A percentile compares a stretch with the other conserved stretches of the same genome.
Evolutionary conservation across 2,888 invertebrate genomes (phyloP).

Genomic region (Netelia fuscicornis): DNA sequence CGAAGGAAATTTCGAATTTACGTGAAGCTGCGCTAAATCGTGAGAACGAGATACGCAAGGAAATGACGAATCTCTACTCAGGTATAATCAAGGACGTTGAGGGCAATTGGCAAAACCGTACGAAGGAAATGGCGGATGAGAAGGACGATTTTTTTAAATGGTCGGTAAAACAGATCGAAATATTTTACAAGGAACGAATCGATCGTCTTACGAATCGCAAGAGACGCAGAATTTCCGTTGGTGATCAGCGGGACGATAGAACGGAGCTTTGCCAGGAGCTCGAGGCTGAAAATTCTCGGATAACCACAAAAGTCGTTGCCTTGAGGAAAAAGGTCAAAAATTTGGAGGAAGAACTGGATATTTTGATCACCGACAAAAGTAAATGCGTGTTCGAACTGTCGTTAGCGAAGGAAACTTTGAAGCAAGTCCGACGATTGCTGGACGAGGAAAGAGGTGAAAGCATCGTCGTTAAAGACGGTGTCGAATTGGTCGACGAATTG

Average conservation of each 20-base stretch:
- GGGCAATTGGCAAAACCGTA: conserved; percentile 75
- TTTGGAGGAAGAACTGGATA: conserved; percentile 71
- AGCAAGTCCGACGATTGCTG: conserved; percentile 66
- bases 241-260: conserved; percentile 69
- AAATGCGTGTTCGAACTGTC: conserved; percentile 72
- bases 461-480: conserved; percentile 10
- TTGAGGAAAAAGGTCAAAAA: conserved; percentile 70
- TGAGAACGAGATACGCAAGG: conserved; percentile 77
- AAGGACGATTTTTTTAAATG: conserved; percentile 74
- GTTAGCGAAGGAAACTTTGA: conserved; percentile 71
- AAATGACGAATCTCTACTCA: conserved; percentile 74
- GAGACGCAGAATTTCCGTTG: conserved; percentile 71
- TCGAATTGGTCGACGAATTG: conserved; percentile 60
- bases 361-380: conserved; percentile 73
- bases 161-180: conserved; percentile 76
- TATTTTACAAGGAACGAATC: conserved; percentile 76
- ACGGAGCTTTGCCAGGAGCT: conserved; percentile 66
- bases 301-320: conserved; percentile 69
- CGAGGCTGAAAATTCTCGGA: conserved; percentile 71
- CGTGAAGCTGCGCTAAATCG: conserved; percentile 68
- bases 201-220: conserved; percentile 72
- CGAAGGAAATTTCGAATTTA: conserved; percentile 70
- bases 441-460: conserved; percentile 58
- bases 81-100: conserved; percentile 75
- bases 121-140: conserved; percentile 73